Evolutionary conservation across 2,113 vertebrate species (phyloP), one percentile per base, ranked within the genome.

Genomic region (Shinisaurus crocodilurus): DNA sequence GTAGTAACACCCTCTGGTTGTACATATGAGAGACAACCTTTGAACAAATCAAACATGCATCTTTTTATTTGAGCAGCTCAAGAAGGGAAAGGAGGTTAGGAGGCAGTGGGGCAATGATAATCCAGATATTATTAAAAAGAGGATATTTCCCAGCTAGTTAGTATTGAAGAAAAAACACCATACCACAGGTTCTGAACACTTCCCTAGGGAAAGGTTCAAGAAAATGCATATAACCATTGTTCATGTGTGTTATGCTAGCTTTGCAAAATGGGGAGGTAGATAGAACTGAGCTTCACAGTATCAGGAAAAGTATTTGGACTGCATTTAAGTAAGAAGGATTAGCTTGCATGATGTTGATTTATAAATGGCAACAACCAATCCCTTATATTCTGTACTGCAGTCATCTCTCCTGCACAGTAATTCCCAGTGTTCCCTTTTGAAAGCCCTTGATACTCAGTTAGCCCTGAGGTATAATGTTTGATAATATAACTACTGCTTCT

Each of bases 401-500:
- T 95, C 96, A 94, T 96, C 97, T 98, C 98, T 97, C 96, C 98
- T 96, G 96, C 96, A 95, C 96, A 95, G 95, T 95, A 97, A 98
- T 96, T 97, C 98, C 97, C 96, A 97, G 80, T 93, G 96, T 97
- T 98, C 97, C 97, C 97, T 97, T 98, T 97, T 96, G 98, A 97
- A 98, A 98, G 98, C 98, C 97, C 98, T 97, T 97, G 98, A 98
- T 98, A 97, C 97, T 97, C 97, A 96, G 98, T 98, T 98, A 98
- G 98, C 98, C 98, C 98, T 95, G 95, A 98, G 98, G 98, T 98
- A 98, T 98, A 98, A 98, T 98, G 98, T 98, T 98, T 98, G 98
- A 99, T 98, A 98, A 98, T 98, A 97, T 98, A 98, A 98, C 98
- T 98, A 98, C 98, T 97, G 98, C 98, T 98, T 98, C 98, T 99